Percentiles rank a stretch among this genome's conserved stretches.
These are phyloP conservation scores for Gallinago undulata DNA, from an alignment of 2,113 vertebrate genomes.

Conservation along the genomic window DNA sequence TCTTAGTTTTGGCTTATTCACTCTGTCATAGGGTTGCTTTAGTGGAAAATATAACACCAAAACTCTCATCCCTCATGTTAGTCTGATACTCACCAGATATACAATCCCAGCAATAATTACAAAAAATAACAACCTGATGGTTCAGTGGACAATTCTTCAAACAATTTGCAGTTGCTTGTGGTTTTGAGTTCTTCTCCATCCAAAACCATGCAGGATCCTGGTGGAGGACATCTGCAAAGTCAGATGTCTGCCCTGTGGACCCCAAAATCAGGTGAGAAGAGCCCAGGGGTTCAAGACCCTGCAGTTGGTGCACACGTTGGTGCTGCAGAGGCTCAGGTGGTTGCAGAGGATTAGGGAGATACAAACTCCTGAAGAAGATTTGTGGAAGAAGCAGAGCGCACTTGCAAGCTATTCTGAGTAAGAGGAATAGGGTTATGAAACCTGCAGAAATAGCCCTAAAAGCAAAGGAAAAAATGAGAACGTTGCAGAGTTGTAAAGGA, in stretches of 20 bases:
- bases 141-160: not conserved
- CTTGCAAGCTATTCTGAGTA: constrained; percentile 1
- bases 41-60: not conserved
- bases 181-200: not conserved
- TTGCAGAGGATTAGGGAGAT: not conserved
- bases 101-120: not conserved
- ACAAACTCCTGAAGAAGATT: not conserved
- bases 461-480: constrained; percentile 29
- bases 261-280: not conserved
- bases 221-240: not conserved
- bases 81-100: not conserved
- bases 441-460: constrained; percentile 19
- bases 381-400: not conserved
- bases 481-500: not conserved
- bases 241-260: not conserved
- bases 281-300: not conserved
- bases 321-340: not conserved
- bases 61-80: not conserved
- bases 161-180: not conserved
- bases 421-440: constrained; percentile 49
- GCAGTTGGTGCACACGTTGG: accelerated
- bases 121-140: not conserved
- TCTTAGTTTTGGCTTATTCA: not conserved
- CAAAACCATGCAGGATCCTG: not conserved
- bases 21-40: not conserved